Evolutionary conservation across 2,113 vertebrate species (phyloP).

Genomic region (Sakesphorus luctuosus): DNA sequence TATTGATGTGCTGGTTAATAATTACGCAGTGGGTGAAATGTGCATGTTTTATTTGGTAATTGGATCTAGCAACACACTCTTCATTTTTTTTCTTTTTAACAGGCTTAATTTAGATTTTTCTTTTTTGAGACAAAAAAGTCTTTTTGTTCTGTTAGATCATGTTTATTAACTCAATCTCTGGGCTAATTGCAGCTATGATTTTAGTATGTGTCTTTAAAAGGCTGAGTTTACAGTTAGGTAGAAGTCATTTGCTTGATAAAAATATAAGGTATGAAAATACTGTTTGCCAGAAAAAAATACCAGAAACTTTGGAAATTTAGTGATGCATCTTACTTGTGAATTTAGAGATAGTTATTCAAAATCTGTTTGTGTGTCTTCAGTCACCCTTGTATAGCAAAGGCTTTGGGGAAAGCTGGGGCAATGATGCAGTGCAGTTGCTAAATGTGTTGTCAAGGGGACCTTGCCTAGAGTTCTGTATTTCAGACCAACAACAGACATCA

Average conservation of each 20-base stretch:
- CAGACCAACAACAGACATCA: slow-evolving; percentile 39
- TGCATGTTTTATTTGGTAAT: neutral
- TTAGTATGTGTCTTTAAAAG: neutral
- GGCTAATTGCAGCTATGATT: neutral
- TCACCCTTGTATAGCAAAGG: neutral
- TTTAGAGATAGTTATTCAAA: neutral
- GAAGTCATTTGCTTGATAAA: neutral
- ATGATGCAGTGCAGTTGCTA: neutral
- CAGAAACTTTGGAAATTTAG: neutral
- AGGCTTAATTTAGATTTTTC: neutral
- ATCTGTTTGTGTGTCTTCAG: neutral
- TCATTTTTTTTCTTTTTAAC: neutral
- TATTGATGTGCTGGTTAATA: neutral
- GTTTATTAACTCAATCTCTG: neutral
- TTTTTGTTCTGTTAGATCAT: neutral
- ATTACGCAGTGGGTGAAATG: neutral
- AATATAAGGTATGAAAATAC: neutral
- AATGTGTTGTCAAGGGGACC: neutral
- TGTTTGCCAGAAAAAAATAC: neutral
- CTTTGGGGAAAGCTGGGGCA: neutral
- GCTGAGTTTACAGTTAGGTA: neutral
- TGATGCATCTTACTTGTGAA: neutral
- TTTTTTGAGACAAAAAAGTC: neutral
- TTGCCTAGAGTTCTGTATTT: slow-evolving; percentile 2
- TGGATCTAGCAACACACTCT: neutral